A percentile compares a stretch with the other conserved stretches of the same genome.
Conservation (phyloP, 2,797 vertebrate genomes). For the Mionectes olivaceus region DNA sequence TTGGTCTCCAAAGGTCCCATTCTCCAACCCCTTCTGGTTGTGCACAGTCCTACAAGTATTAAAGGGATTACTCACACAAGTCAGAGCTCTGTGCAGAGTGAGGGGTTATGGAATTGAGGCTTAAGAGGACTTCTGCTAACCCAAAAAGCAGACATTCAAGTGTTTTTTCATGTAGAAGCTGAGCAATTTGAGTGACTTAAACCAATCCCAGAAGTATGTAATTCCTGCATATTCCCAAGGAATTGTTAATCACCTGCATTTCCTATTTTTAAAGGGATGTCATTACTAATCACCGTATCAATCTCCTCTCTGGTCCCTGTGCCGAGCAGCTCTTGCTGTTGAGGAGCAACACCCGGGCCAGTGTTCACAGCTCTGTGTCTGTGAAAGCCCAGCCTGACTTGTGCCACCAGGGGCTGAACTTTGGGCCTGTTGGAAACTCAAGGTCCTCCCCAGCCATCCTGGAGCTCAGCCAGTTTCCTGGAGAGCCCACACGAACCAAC, state of each 20-base stretch:
- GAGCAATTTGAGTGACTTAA: not conserved
- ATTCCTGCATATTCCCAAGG: not conserved
- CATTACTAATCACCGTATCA: not conserved
- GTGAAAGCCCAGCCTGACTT: not conserved
- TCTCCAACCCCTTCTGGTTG: not conserved
- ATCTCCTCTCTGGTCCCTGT: not conserved
- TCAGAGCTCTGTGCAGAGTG: conserved; percentile 13
- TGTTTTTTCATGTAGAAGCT: not conserved
- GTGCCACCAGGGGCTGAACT: not conserved
- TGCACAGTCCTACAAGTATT: not conserved
- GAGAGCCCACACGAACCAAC: not conserved
- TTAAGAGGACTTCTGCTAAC: conserved; percentile 32
- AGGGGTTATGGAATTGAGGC: conserved; percentile 3
- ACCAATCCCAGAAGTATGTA: not conserved
- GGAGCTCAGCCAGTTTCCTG: not conserved
- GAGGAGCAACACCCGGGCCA: not conserved
- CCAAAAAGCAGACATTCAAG: conserved; percentile 24
- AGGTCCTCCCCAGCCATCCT: not conserved
- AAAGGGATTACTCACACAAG: conserved; percentile 49
- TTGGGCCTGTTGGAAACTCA: not conserved
- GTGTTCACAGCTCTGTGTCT: not conserved
- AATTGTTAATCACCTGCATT: conserved; percentile 4
- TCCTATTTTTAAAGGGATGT: conserved; percentile 17
- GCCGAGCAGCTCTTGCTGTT: not conserved
- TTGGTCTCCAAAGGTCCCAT: not conserved